Percentiles rank a stretch among this genome's conserved stretches.
phyloP scores from a whole-genome alignment of 2,888 invertebrate genomes.

The Leucophora obtusa region DNA sequence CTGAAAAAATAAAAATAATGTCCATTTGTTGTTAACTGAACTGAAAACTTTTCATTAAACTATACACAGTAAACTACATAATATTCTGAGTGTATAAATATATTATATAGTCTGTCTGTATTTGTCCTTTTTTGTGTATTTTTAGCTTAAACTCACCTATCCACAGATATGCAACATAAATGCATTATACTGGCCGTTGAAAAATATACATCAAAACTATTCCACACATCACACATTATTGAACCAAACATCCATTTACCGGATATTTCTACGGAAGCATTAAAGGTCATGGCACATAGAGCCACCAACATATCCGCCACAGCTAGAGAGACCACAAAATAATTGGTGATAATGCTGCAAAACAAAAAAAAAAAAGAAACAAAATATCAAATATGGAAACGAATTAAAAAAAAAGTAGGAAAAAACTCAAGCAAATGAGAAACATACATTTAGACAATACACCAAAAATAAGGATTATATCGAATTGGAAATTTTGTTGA shows the following conservation, averaged over 20 bases:
- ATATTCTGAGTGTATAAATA: too few relatives aligned
- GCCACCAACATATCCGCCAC: slow-evolving; percentile 96
- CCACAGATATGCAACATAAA: slow-evolving; percentile 95
- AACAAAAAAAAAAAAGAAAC: slow-evolving; percentile 21
- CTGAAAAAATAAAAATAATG: too few relatives aligned
- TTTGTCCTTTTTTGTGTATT: too few relatives aligned
- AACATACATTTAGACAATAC: background rate
- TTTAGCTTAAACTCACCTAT: slow-evolving; percentile 78
- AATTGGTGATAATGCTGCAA: slow-evolving; percentile 91
- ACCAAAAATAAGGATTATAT: too few relatives aligned
- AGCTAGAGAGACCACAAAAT: slow-evolving; percentile 96
- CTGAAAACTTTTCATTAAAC: too few relatives aligned
- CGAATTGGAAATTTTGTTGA: too few relatives aligned
- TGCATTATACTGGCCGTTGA: slow-evolving; percentile 95
- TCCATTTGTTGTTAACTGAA: too few relatives aligned
- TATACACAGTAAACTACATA: too few relatives aligned
- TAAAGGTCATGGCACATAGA: slow-evolving; percentile 94
- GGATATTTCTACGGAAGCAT: slow-evolving; percentile 91
- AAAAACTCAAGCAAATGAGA: background rate
- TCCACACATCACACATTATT: slow-evolving; percentile 96
- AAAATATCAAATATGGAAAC: too few relatives aligned
- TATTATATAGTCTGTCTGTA: too few relatives aligned
- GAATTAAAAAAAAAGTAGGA: slow-evolving; percentile 22
- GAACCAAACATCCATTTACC: slow-evolving; percentile 93
- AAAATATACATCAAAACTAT: slow-evolving; percentile 95